Evolutionary conservation across 2,113 vertebrate species (phyloP).

Genomic region (Eubucco bourcierii): DNA sequence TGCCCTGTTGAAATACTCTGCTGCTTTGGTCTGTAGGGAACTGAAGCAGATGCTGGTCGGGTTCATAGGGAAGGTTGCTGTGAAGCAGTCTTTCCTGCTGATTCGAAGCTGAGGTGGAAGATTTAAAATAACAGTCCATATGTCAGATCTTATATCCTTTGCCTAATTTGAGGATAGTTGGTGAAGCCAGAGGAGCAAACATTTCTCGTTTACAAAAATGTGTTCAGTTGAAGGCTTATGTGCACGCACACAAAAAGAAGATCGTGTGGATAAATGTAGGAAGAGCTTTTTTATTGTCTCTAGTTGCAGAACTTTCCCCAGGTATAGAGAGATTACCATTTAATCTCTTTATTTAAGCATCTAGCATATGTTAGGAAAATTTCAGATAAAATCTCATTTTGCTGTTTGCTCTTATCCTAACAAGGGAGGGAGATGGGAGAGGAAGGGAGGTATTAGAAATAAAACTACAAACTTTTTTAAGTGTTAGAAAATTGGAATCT

Average conservation of each 20-base stretch:
- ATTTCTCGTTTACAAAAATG: background rate
- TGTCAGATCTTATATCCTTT: background rate
- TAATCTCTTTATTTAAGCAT: background rate
- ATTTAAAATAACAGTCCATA: background rate
- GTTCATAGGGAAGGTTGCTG: background rate
- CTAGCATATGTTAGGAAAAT: background rate
- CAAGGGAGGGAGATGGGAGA: background rate
- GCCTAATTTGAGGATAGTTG: background rate
- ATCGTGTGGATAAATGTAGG: background rate
- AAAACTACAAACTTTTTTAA: background rate
- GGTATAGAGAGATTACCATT: background rate
- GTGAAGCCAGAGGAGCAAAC: background rate
- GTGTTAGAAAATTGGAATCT: background rate
- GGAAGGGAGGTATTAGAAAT: background rate
- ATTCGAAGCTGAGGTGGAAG: background rate
- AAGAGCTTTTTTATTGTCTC: background rate
- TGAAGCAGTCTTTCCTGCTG: conserved; percentile 1
- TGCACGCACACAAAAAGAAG: background rate
- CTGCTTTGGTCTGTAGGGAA: background rate
- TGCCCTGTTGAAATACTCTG: background rate
- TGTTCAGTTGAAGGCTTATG: background rate
- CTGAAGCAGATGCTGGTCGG: conserved; percentile 33
- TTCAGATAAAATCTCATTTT: background rate
- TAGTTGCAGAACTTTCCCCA: background rate
- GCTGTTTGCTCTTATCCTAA: background rate